These are phyloP conservation scores for Ambastaia sidthimunki DNA, from an alignment of 2,797 vertebrate species.

Conservation along the genomic window DNA sequence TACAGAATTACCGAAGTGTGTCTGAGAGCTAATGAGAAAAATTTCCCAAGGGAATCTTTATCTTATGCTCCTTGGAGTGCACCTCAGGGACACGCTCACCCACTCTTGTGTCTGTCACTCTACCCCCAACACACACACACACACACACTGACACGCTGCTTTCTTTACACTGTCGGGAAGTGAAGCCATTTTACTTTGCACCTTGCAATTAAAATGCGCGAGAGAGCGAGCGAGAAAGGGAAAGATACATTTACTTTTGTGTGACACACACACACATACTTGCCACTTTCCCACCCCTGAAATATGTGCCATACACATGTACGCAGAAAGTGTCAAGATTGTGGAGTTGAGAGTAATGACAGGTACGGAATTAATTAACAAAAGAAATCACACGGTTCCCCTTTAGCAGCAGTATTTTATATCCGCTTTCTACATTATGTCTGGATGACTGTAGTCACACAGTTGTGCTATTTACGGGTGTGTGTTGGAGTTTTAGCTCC, in stretches of 20 bases:
- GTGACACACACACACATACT: conserved; percentile 39
- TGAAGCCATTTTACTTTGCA: conserved; percentile 97
- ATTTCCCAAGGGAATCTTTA: conserved; percentile 95
- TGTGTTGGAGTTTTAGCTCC: conserved; percentile 11
- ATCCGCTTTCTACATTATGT: conserved; percentile 64
- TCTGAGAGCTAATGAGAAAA: conserved; percentile 98
- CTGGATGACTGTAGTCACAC: conserved; percentile 37
- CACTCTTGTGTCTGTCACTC: conserved; percentile 91
- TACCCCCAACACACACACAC: conserved; percentile 65
- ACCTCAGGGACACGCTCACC: conserved; percentile 92
- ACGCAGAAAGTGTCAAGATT: conserved; percentile 68
- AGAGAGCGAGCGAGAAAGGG: conserved; percentile 67
- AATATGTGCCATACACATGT: conserved; percentile 67
- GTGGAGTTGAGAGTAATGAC: conserved; percentile 71
- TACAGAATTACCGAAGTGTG: conserved; percentile 97
- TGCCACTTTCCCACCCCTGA: conserved; percentile 39
- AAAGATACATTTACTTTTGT: conserved; percentile 76
- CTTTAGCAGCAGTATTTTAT: conserved; percentile 69
- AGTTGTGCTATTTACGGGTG: background rate
- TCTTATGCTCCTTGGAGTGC: conserved; percentile 90
- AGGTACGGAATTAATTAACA: conserved; percentile 81
- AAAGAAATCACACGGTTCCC: conserved; percentile 69
- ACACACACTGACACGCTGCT: conserved; percentile 82
- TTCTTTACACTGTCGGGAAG: conserved; percentile 89
- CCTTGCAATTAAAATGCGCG: conserved; percentile 91